Percentiles rank a stretch among this genome's conserved stretches.
phyloP scores from a whole-genome alignment of 2,797 vertebrate species.

The Rachycentron canadum region DNA sequence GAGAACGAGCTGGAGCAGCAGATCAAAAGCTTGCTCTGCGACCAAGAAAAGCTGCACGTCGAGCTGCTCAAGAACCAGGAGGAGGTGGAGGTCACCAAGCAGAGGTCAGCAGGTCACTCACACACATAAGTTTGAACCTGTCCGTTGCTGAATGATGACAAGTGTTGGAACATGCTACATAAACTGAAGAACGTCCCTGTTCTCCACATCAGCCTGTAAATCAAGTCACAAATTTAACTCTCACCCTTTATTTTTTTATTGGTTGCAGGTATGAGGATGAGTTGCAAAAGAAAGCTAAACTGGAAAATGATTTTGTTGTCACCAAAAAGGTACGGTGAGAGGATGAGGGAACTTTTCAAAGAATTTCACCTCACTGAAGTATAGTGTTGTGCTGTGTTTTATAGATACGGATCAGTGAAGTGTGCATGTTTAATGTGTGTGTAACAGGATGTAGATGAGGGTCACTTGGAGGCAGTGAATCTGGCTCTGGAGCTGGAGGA shows the following conservation, averaged over 20 bases:
- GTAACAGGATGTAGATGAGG: slow-evolving; percentile 82
- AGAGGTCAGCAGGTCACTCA: slow-evolving; percentile 67
- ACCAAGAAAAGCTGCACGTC: slow-evolving; percentile 75
- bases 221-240: not conserved
- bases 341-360: too few species aligned
- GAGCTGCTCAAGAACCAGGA: slow-evolving; percentile 69
- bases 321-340: slow-evolving; percentile 70
- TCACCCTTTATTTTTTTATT: not conserved
- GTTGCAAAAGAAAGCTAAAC: slow-evolving; percentile 37
- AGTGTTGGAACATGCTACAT: too few species aligned
- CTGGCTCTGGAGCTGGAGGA: slow-evolving; percentile 83
- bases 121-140: not conserved
- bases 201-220: too few species aligned
- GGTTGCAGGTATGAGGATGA: slow-evolving; percentile 71
- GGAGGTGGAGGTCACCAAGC: slow-evolving; percentile 73
- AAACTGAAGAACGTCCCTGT: too few species aligned
- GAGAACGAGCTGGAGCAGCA: slow-evolving; percentile 76
- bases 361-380: too few species aligned
- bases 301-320: slow-evolving; percentile 75
- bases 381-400: too few species aligned
- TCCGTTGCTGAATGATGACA: too few species aligned
- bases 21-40: slow-evolving; percentile 68
- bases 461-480: slow-evolving; percentile 77
- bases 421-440: slow-evolving; percentile 10
- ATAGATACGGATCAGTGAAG: too few species aligned